Evolutionary conservation across 2,113 vertebrate genomes (phyloP), one percentile per base, ranked within the genome.

Genomic region (Varanus salvator): DNA sequence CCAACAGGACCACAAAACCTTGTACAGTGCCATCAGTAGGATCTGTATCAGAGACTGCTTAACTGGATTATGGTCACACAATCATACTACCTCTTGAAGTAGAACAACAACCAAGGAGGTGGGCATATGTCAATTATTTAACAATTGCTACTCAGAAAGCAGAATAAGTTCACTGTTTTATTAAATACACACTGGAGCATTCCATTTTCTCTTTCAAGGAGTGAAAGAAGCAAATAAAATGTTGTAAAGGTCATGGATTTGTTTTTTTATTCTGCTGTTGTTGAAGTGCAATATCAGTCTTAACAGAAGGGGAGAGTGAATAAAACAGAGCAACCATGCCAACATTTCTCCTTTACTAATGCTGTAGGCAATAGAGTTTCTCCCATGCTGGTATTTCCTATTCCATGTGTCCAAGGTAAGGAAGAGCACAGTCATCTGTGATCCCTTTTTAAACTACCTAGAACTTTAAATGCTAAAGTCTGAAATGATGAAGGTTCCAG

Each of bases 121-220:
- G 29, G 52, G 38, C 21, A 80, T 25, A 57, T 69, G 6, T 48
- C 66, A 82, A 54, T 48, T 66, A 38, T 34, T 78, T 69, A 48
- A 48, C n/a, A 74, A 29, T 21, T 52, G 12, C 31, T 75, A 21
- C 9, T 88, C 23, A 75, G 21, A 89, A 74, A 50, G 68, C 12
- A 66, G 34, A 54, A 91, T 66, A 94, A 94, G 88, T 93, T 90
- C 87, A 85, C 89, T 90, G 83, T 93, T 95, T 95, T 96, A 95
- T 95, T 95, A 95, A 95, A 94, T 93, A 95, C 11, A 92, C 85
- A 93, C 92, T 90, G 87, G 29, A 89, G 81, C 88, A 84, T 23
- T 91, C 89, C 91, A 82, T 68, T 75, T 81, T 81, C 81, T 93
- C 92, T 90, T 31, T 83, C 89, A 19, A 14, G 15, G 4, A 80